Evolutionary conservation across 2,113 vertebrate genomes (phyloP).

Genomic region (Miniopterus natalensis): DNA sequence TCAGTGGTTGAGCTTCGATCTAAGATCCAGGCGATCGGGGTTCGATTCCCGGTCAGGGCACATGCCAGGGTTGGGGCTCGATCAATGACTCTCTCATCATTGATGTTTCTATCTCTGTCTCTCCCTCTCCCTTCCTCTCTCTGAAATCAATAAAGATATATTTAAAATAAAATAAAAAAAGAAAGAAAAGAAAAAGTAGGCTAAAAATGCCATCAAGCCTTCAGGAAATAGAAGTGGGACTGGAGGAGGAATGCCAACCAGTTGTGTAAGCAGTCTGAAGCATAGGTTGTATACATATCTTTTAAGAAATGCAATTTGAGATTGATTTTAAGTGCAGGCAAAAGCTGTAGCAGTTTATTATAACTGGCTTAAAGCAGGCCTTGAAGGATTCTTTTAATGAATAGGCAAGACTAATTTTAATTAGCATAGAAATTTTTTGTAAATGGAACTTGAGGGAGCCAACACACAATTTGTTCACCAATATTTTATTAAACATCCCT

Average conservation of each 20-base stretch:
- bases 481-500: constrained; percentile 66
- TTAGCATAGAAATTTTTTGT: constrained; percentile 64
- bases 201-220: background rate
- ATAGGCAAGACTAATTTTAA: constrained; percentile 69
- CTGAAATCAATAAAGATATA: too few species aligned
- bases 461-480: constrained; percentile 8
- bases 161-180: too few species aligned
- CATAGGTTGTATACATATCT: constrained; percentile 10
- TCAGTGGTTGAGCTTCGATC: too few species aligned
- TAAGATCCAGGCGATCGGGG: too few species aligned
- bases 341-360: constrained; percentile 56
- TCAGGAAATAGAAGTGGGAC: background rate
- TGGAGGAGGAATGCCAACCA: background rate
- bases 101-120: too few species aligned
- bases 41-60: too few species aligned
- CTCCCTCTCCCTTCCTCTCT: too few species aligned
- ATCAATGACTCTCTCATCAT: too few species aligned
- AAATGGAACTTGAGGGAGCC: constrained; percentile 62
- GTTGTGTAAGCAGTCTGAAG: constrained; percentile 54
- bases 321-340: constrained; percentile 44
- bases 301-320: constrained; percentile 44
- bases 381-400: constrained; percentile 64
- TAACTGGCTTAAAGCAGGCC: constrained; percentile 49
- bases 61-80: too few species aligned
- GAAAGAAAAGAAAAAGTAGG: background rate